phyloP scores from a whole-genome alignment of 2,888 invertebrate genomes.

The Marasmarcha lunaedactyla region DNA sequence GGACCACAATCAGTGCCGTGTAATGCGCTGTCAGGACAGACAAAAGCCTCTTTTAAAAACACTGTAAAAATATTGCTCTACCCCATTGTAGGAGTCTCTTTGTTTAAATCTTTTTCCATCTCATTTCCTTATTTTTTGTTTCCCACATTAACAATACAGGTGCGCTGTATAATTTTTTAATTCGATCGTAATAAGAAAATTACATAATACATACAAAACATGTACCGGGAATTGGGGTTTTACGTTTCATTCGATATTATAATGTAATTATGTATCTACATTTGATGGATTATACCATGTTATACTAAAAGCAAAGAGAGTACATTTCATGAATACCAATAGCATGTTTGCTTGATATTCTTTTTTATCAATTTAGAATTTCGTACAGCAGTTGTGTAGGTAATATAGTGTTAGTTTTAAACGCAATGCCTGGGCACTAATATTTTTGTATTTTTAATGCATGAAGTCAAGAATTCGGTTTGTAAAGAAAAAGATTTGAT shows the following conservation, averaged over 20 bases:
- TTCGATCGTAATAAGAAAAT: not conserved
- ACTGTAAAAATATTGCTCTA: constrained; percentile 54
- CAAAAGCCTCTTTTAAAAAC: constrained; percentile 51
- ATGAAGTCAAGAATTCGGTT: no score
- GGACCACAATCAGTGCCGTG: not conserved
- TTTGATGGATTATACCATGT: not conserved
- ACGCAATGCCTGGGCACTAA: no score
- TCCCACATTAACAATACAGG: constrained; percentile 55
- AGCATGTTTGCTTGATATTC: no score
- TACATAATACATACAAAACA: constrained; percentile 6
- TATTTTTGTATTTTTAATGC: no score
- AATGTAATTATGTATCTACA: constrained; percentile 1
- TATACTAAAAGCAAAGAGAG: not conserved
- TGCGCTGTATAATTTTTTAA: not conserved
- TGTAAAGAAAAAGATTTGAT: no score
- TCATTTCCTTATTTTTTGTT: constrained; percentile 58
- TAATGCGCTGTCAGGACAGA: constrained; percentile 52
- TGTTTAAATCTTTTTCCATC: constrained; percentile 53
- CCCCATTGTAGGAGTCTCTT: constrained; percentile 42
- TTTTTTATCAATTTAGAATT: no score
- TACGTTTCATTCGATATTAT: not conserved
- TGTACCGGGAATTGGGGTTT: not conserved
- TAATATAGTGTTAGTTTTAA: no score
- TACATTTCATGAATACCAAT: no score
- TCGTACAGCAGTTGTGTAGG: no score